Percentiles rank a stretch among this genome's conserved stretches.
Evolutionary conservation across 2,888 invertebrate species (phyloP).

Genomic region (Ennomos fuscantarius): DNA sequence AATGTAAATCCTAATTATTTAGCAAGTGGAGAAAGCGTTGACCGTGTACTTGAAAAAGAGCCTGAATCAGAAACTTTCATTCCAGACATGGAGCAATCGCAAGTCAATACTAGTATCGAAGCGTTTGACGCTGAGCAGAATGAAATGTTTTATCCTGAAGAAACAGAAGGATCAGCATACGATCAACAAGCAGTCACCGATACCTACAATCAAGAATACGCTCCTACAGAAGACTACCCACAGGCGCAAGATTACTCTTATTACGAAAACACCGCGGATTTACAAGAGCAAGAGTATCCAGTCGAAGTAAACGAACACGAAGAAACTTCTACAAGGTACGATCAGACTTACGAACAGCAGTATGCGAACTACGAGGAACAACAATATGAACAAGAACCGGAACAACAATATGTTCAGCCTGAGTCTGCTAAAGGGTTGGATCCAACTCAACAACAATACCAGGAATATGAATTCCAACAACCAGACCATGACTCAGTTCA

Average conservation of each 20-base stretch:
- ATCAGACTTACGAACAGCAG: conserved; percentile 68
- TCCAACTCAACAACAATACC: conserved; percentile 30
- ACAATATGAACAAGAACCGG: conserved; percentile 34
- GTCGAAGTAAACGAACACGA: conserved; percentile 60
- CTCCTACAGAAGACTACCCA: conserved; percentile 44
- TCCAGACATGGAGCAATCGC: conserved; percentile 19
- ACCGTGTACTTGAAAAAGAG: conserved; percentile 23
- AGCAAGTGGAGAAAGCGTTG: conserved; percentile 26
- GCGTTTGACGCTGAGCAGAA: conserved; percentile 63
- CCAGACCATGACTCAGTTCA: conserved; percentile 44
- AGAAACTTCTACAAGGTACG: conserved; percentile 61
- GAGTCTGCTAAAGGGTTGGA: conserved; percentile 25
- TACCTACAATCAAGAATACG: conserved; percentile 43
- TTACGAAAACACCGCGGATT: conserved; percentile 51
- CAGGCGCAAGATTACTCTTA: conserved; percentile 56
- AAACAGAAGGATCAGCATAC: conserved; percentile 47
- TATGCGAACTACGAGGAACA: conserved; percentile 50
- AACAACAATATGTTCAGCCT: conserved; percentile 31
- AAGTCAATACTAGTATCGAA: conserved; percentile 49
- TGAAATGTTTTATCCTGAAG: conserved; percentile 66
- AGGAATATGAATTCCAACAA: conserved; percentile 40
- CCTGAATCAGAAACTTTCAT: conserved; percentile 10
- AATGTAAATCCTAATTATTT: conserved; percentile 43
- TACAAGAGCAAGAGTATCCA: conserved; percentile 50
- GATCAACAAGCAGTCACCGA: conserved; percentile 39